phyloP scores from a whole-genome alignment of 2,113 vertebrate species.

The Rhabdornis inornatus region DNA sequence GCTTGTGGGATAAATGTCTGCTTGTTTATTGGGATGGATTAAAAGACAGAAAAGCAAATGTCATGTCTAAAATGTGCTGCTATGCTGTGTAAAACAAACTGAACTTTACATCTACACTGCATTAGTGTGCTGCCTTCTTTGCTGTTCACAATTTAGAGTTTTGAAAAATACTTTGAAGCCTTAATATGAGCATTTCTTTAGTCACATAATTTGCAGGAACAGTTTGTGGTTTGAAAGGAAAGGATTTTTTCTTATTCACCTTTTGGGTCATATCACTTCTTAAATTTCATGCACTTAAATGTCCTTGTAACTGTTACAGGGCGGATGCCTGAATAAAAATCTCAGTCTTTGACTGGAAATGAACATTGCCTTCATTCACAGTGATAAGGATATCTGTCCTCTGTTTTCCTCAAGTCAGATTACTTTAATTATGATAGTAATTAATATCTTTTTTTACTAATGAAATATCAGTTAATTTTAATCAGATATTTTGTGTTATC shows the following conservation, averaged over 20 bases:
- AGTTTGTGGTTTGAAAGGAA: neutral
- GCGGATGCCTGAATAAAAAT: neutral
- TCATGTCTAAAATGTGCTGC: neutral
- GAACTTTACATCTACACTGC: neutral
- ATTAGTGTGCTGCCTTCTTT: neutral
- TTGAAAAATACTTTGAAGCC: neutral
- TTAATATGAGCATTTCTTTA: neutral
- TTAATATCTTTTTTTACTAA: neutral
- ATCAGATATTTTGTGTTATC: neutral
- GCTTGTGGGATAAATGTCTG: neutral
- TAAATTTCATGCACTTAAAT: neutral
- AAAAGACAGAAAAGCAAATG: constrained; percentile 24
- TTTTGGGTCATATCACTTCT: neutral
- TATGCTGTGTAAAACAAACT: neutral
- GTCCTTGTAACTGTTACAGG: neutral
- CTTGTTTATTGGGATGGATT: neutral
- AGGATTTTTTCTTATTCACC: neutral
- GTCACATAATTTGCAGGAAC: neutral
- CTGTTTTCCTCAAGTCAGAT: neutral
- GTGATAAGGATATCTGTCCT: neutral
- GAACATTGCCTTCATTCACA: neutral
- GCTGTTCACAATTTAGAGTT: neutral
- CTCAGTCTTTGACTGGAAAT: neutral
- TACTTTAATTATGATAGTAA: neutral
- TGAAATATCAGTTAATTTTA: neutral